Conservation (phyloP, 2,888 invertebrate species). For the Stenoptilia bipunctidactyla region DNA sequence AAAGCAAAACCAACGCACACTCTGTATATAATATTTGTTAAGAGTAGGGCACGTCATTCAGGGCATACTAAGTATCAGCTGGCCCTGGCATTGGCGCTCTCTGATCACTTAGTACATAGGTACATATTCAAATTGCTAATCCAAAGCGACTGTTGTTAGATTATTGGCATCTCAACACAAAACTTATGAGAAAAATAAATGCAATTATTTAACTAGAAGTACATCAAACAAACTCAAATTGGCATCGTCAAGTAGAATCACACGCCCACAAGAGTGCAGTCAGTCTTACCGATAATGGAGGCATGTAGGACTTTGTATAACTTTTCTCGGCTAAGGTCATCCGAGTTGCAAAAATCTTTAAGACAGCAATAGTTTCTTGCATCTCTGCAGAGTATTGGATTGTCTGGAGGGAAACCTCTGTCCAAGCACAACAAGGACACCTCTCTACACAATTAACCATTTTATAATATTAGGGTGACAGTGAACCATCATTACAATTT, state of each 20-base stretch:
- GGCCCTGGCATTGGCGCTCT: constrained; percentile 23
- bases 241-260: constrained; percentile 45
- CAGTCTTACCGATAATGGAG: constrained; percentile 49
- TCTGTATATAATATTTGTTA: constrained; percentile 59
- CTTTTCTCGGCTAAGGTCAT: constrained; percentile 41
- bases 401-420: constrained; percentile 69
- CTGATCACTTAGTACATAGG: constrained; percentile 54
- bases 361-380: constrained; percentile 56
- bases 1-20: constrained; percentile 70
- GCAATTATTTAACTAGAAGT: constrained; percentile 56
- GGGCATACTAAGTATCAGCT: constrained; percentile 40
- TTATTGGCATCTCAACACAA: constrained; percentile 66
- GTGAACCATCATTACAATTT: constrained; percentile 39
- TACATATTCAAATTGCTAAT: constrained; percentile 60
- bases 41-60: constrained; percentile 59
- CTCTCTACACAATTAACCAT: constrained; percentile 45
- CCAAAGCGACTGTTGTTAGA: constrained; percentile 62
- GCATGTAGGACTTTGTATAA: constrained; percentile 37
- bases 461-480: constrained; percentile 7
- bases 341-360: constrained; percentile 56
- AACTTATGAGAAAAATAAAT: constrained; percentile 54
- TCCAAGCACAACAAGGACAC: constrained; percentile 71
- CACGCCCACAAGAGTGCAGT: constrained; percentile 44
- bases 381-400: constrained; percentile 50
- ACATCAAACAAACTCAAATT: constrained; percentile 63